Evolutionary conservation across 1,140 invertebrate species (phyloP).

Genomic region (Eciton burchellii): DNA sequence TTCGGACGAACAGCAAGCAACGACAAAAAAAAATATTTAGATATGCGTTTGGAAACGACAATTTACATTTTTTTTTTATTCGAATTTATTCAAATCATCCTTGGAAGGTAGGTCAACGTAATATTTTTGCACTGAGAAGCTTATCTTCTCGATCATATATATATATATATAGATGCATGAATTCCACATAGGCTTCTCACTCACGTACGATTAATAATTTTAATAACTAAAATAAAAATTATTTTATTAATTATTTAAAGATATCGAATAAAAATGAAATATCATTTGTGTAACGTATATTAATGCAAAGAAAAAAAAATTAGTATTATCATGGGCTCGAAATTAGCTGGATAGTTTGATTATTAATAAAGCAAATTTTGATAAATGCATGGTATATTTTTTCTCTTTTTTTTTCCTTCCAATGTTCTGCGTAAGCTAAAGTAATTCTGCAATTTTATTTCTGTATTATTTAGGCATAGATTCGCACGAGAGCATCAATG

Average conservation of each 20-base stretch:
- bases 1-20: neutral
- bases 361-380: neutral
- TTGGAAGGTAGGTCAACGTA: constrained; percentile 5
- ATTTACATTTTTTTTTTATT: neutral
- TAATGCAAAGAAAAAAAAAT: no score
- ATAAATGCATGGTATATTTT: neutral
- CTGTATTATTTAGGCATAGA: neutral
- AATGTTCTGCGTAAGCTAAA: neutral
- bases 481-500: constrained; percentile 84
- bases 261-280: no score
- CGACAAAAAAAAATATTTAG: neutral
- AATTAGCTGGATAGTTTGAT: neutral
- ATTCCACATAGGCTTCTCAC: no score
- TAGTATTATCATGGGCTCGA: no score
- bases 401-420: no score
- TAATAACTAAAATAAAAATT: no score
- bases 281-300: no score
- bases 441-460: neutral
- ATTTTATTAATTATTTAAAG: no score
- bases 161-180: no score
- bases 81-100: neutral
- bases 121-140: neutral
- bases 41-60: constrained; percentile 5
- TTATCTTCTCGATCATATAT: neutral
- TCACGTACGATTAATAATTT: no score